Evolutionary conservation across 2,797 vertebrate genomes (phyloP).

Genomic region (Cheirogaleus major): DNA sequence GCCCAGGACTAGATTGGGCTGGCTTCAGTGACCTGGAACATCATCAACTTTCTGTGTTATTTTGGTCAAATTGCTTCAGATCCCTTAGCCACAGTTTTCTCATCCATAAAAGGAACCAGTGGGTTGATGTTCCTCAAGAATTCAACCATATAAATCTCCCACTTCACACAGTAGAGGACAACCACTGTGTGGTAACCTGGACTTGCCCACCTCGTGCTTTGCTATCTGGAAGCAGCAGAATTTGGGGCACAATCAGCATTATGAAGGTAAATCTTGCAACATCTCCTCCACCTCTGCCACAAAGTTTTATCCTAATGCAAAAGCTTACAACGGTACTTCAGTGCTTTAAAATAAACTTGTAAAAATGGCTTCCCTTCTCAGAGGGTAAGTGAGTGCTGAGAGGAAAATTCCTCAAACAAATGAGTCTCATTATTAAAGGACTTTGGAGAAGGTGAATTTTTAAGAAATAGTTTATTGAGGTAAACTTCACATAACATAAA

Average conservation of each 20-base stretch:
- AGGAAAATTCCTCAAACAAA: neutral
- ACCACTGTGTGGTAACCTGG: neutral
- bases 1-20: neutral
- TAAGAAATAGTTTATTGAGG: neutral
- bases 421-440: neutral
- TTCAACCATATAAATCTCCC: accelerated
- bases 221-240: neutral
- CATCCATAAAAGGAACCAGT: neutral
- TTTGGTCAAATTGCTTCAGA: neutral
- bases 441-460: neutral
- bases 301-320: neutral
- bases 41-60: neutral
- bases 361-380: neutral
- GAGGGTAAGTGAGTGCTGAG: neutral
- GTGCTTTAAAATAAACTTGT: neutral
- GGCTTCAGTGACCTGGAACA: neutral
- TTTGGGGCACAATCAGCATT: neutral
- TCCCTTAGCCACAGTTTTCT: neutral
- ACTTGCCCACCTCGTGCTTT: accelerated
- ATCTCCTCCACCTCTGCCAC: neutral
- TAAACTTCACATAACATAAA: neutral
- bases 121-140: neutral
- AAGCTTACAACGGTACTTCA: neutral
- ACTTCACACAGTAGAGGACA: neutral
- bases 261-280: neutral